Evolutionary conservation across 2,797 vertebrate species (phyloP).

Genomic region (Yasuhikotakia modesta): DNA sequence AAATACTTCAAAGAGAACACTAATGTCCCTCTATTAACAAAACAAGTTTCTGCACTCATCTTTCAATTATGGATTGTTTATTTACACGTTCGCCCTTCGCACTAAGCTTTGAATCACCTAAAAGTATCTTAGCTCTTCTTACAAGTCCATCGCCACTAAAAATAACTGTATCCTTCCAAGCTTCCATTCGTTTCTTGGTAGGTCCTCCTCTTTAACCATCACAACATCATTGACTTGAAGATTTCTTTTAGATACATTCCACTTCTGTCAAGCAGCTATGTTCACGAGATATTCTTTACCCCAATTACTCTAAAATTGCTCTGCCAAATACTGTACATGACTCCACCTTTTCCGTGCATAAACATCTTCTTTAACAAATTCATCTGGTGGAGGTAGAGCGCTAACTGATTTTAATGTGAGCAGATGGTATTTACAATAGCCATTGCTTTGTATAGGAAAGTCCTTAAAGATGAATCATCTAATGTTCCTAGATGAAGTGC

Average conservation of each 20-base stretch:
- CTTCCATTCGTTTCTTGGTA: neutral
- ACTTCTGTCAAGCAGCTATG: neutral
- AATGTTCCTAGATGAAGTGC: neutral
- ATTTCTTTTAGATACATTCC: neutral
- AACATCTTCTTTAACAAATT: too few species aligned
- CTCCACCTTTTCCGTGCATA: neutral
- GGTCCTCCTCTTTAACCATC: neutral
- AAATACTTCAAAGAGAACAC: too few species aligned
- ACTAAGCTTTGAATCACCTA: neutral
- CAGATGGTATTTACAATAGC: neutral
- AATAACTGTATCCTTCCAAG: neutral
- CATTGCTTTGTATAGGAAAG: neutral
- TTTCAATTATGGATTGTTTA: neutral
- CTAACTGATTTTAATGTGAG: neutral
- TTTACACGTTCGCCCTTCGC: neutral
- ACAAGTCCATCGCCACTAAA: neutral
- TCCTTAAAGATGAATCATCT: neutral
- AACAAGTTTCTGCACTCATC: neutral
- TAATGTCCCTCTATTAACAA: neutral
- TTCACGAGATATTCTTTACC: neutral
- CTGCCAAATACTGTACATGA: neutral
- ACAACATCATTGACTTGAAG: neutral
- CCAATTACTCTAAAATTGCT: neutral
- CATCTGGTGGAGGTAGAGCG: neutral
- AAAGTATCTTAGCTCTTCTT: neutral